These are phyloP conservation scores for Dilophus febrilis DNA, from an alignment of 2,888 invertebrate species.

Conservation along the genomic window DNA sequence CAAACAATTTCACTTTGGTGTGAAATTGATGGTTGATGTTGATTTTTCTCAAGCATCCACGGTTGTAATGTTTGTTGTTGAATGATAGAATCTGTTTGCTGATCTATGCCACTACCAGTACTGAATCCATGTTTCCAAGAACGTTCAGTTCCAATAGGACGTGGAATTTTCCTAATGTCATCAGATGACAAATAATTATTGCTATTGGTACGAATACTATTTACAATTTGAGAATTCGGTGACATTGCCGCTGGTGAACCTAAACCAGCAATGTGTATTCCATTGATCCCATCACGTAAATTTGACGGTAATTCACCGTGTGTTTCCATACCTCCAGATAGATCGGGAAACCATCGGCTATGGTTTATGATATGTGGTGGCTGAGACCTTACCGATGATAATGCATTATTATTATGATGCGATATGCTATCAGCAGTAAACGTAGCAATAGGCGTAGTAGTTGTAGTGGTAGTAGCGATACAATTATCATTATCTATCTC, in stretches of 20 bases:
- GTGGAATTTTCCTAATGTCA: conserved; percentile 34
- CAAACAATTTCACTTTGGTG: too few relatives aligned
- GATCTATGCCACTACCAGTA: background rate
- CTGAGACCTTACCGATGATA: conserved; percentile 14
- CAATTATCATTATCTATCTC: background rate
- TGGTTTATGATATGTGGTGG: conserved; percentile 19
- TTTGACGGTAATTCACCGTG: conserved; percentile 11
- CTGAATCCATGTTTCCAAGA: conserved; percentile 3
- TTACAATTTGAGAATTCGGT: conserved; percentile 18
- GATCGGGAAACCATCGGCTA: conserved; percentile 14
- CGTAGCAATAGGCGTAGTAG: background rate
- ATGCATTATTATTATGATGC: background rate
- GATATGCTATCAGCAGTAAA: background rate
- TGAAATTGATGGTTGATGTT: too few relatives aligned
- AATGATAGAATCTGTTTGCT: background rate
- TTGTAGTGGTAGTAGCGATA: background rate
- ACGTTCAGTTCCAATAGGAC: conserved; percentile 72
- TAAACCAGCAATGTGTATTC: conserved; percentile 23
- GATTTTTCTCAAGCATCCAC: background rate
- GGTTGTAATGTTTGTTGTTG: background rate
- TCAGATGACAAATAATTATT: conserved; percentile 16
- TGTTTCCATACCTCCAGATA: conserved; percentile 10
- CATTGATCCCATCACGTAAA: conserved; percentile 23
- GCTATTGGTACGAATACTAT: too few relatives aligned
- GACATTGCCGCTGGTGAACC: conserved; percentile 29